Evolutionary conservation across 2,888 invertebrate species (phyloP).

Genomic region (Diabrotica balteata): DNA sequence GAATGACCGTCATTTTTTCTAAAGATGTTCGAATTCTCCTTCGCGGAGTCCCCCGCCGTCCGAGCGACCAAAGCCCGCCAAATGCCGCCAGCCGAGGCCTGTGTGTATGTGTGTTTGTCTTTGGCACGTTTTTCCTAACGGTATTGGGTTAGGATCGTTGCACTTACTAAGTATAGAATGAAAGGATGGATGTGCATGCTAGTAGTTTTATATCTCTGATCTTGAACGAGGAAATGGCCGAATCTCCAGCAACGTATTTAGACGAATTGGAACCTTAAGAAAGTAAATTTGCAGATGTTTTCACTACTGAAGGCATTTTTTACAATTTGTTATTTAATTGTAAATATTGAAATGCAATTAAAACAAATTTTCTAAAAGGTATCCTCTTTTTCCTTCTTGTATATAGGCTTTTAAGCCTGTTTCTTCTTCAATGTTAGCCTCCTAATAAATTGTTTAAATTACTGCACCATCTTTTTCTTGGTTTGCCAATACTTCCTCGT

Average conservation of each 20-base stretch:
- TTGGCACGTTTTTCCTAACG: constrained; percentile 41
- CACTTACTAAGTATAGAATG: constrained; percentile 41
- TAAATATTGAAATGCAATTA: too few relatives aligned
- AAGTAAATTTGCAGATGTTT: too few relatives aligned
- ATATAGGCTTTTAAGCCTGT: too few relatives aligned
- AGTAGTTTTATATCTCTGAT: constrained; percentile 32
- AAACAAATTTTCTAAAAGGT: too few relatives aligned
- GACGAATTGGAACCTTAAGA: too few relatives aligned
- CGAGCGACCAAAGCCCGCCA: not conserved
- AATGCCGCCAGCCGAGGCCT: constrained; percentile 6
- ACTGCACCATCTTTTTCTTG: too few relatives aligned
- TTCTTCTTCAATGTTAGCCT: too few relatives aligned
- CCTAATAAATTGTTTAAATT: too few relatives aligned
- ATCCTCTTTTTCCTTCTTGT: too few relatives aligned
- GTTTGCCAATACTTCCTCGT: too few relatives aligned
- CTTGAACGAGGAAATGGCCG: constrained; percentile 35
- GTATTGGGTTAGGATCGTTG: constrained; percentile 45
- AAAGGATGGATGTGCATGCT: constrained; percentile 24
- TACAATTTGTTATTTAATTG: too few relatives aligned
- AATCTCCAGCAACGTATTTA: not conserved
- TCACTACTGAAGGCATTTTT: too few relatives aligned
- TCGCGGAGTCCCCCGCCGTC: constrained; percentile 14
- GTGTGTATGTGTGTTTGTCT: constrained; percentile 22
- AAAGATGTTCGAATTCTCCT: constrained; percentile 24
- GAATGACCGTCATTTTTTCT: constrained; percentile 46